Evolutionary conservation across 2,113 vertebrate species (phyloP).

Genomic region (Ivindomyrus marchei): DNA sequence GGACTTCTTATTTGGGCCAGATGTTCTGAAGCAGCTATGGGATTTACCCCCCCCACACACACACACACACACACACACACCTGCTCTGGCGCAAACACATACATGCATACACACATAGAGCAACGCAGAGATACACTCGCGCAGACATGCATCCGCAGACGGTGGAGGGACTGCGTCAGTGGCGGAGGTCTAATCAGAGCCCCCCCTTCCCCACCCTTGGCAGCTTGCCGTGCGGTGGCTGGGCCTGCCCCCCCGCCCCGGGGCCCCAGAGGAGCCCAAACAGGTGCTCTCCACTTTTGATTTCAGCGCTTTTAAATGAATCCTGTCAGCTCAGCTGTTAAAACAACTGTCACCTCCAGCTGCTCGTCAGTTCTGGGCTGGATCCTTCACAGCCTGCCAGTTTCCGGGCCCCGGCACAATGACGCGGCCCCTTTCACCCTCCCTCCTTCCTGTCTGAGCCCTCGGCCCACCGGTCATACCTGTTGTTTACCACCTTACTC

Average conservation of each 20-base stretch:
- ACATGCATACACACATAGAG: neutral
- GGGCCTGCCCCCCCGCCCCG: constrained; percentile 70
- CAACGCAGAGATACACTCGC: constrained; percentile 1
- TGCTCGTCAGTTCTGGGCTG: constrained; percentile 97
- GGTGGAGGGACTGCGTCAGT: constrained; percentile 37
- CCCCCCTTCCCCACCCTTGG: constrained; percentile 38
- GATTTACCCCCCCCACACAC: neutral
- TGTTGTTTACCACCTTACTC: neutral
- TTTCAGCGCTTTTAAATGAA: constrained; percentile 99
- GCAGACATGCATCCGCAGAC: constrained; percentile 10
- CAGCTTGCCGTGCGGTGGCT: constrained; percentile 49
- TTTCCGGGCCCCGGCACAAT: constrained; percentile 57
- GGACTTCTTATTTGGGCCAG: constrained; percentile 75
- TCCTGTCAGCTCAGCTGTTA: constrained; percentile 99
- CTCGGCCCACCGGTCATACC: neutral
- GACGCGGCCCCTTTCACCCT: constrained; percentile 47
- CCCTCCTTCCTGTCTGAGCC: neutral
- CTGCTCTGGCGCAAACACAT: neutral
- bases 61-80: neutral
- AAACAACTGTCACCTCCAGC: constrained; percentile 99
- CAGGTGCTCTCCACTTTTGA: constrained; percentile 99
- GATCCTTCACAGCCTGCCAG: constrained; percentile 89
- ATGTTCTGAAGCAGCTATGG: constrained; percentile 67
- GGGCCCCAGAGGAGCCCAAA: constrained; percentile 84
- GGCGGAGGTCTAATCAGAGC: constrained; percentile 16